phyloP scores from a whole-genome alignment of 2,888 invertebrate genomes.

The Odontothrips loti region DNA sequence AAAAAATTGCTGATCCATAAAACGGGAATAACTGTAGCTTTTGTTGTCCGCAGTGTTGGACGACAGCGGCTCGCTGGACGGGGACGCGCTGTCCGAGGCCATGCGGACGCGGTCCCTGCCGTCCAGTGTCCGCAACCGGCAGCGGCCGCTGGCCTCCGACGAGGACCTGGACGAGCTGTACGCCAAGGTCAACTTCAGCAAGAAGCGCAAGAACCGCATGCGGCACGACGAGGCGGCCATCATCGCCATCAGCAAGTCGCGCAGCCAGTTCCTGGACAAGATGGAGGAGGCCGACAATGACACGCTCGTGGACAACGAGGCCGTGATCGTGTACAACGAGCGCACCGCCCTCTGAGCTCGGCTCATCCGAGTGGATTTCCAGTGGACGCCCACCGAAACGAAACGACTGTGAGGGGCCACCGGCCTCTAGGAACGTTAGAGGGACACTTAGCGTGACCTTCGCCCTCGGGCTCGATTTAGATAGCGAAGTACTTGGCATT shows the following conservation, averaged over 20 bases:
- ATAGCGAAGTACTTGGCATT: too few species aligned
- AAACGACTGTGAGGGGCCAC: too few species aligned
- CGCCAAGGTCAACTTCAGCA: slow-evolving; percentile 70
- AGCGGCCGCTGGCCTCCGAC: slow-evolving; percentile 63
- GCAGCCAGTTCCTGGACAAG: slow-evolving; percentile 54
- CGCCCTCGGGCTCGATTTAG: too few species aligned
- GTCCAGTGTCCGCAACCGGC: slow-evolving; percentile 66
- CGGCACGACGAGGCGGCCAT: slow-evolving; percentile 74
- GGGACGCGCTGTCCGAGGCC: slow-evolving; percentile 34
- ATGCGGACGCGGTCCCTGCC: slow-evolving; percentile 65
- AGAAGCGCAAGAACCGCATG: slow-evolving; percentile 76
- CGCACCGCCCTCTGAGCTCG: slow-evolving; percentile 66
- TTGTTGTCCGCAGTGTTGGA: slow-evolving; percentile 32
- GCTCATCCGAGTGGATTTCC: too few species aligned
- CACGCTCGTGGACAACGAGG: slow-evolving; percentile 67
- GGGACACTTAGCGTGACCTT: too few species aligned
- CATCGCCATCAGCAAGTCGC: slow-evolving; percentile 72
- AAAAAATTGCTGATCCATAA: too few species aligned
- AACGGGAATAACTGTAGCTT: too few species aligned
- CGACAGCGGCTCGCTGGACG: slow-evolving; percentile 36
- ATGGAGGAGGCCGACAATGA: slow-evolving; percentile 51
- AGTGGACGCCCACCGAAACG: too few species aligned
- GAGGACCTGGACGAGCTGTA: slow-evolving; percentile 66
- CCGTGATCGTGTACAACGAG: slow-evolving; percentile 77
- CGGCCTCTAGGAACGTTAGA: too few species aligned